Base-by-base conservation (phyloP, 1,140 invertebrate species). In the Choristoneura fumiferana region DNA sequence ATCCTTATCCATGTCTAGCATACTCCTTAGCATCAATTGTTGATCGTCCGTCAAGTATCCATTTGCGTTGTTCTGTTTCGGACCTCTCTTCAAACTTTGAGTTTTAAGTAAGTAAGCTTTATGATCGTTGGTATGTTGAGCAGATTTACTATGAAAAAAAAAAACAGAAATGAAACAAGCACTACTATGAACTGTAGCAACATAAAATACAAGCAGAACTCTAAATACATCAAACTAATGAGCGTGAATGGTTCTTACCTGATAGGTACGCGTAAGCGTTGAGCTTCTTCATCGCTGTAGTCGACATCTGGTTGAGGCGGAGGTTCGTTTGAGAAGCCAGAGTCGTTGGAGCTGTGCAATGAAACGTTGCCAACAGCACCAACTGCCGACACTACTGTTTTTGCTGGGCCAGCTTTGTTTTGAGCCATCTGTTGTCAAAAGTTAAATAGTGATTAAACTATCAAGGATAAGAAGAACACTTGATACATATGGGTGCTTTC, bases 311-410 rank as follows among this genome's bases (percentile, higher is more conserved):
- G 96, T 73, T 96, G 95, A 14, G 95, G 94, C 2, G 96, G 95
- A 8, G 95, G 94, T 75, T 96, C 96, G 73, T 97, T 97, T 73
- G 95, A 96, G 78, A 97, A 97, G 17, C 96, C 96, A 70, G 95
- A 96, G 87, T 97, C 96, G 85, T 97, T 97, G 76, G 95, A 97
- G 78, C 95, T 96, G 81, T 97, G 95, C 54, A 96, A 91, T 14
- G 95, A 95, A 8, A 95, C 94, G 75, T 94, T 94, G 49, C 93
- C 93, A 29, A 92, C 92, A 18, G 91, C 90, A 58, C 89, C 91
- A 33, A 89, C 86, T 15, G 87, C 85, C 54, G 89, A 80, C 10
- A 89, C 85, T 8, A 76, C 81, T 33, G 81, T 87, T 65, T 87
- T 87, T 33, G 79, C 84, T 59, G 86, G 84, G n/a, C 68, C 81